phyloP scores from a whole-genome alignment of 2,888 invertebrate genomes.

The Polymixis flavicincta region DNA sequence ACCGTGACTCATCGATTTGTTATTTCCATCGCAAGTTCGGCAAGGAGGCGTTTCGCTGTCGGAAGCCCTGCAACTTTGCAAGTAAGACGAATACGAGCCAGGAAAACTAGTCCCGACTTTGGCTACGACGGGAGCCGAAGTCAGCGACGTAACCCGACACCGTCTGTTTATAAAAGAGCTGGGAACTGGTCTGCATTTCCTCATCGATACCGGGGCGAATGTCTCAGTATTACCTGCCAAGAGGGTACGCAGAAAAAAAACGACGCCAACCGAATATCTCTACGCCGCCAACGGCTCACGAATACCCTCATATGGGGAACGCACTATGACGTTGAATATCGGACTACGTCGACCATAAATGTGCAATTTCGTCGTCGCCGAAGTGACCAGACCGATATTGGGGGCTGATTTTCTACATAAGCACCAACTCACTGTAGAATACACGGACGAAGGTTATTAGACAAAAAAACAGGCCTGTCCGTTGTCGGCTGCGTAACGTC shows the following conservation, averaged over 20 bases:
- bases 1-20: background rate
- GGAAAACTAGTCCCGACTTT: background rate
- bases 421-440: background rate
- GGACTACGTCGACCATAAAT: background rate
- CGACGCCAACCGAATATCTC: background rate
- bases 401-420: background rate
- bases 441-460: background rate
- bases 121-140: background rate
- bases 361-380: background rate
- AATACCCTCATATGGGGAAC: background rate
- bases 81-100: background rate
- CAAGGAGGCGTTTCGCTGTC: too few species aligned
- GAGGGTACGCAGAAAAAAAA: background rate
- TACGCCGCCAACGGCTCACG: background rate
- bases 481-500: background rate
- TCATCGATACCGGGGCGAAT: too few species aligned
- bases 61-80: background rate
- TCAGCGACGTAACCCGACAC: background rate
- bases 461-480: slow-evolving; percentile 2
- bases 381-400: background rate
- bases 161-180: background rate
- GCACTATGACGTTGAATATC: background rate
- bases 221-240: background rate
- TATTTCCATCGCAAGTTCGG: too few species aligned
- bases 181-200: background rate